A percentile compares a stretch with the other conserved stretches of the same genome.
These are phyloP conservation scores for Thaleichthys pacificus DNA, from an alignment of 2,797 vertebrate genomes.

Conservation along the genomic window DNA sequence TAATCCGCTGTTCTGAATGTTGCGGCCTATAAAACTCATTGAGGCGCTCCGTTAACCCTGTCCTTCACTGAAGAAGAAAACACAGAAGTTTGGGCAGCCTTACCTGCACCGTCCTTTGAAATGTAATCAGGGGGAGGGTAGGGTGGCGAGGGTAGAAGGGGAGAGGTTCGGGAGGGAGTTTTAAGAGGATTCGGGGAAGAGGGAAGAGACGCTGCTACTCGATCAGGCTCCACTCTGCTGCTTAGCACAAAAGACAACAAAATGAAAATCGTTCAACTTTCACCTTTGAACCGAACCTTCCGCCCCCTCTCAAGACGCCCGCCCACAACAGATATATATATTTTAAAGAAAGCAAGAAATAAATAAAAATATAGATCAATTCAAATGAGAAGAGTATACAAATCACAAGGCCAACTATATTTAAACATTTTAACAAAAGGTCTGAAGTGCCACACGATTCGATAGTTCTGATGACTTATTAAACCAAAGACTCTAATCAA, in stretches of 20 bases:
- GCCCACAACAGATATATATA: constrained; percentile 30
- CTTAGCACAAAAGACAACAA: constrained; percentile 76
- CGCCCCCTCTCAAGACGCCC: constrained; percentile 37
- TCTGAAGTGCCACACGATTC: too few relatives aligned
- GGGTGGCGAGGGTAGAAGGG: constrained; percentile 79
- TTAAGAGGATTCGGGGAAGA: constrained; percentile 83
- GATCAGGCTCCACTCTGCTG: constrained; percentile 80
- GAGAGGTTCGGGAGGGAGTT: constrained; percentile 82
- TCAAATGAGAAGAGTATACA: background rate
- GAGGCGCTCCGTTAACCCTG: constrained; percentile 45
- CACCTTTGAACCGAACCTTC: constrained; percentile 64
- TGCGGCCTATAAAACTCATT: constrained; percentile 67
- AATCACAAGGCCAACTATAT: background rate
- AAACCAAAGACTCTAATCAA: background rate
- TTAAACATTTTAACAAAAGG: background rate
- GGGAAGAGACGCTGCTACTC: constrained; percentile 76
- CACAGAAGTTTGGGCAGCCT: constrained; percentile 28
- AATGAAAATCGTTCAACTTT: constrained; percentile 71
- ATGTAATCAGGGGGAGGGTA: constrained; percentile 74
- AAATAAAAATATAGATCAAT: too few relatives aligned
- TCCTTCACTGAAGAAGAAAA: constrained; percentile 56
- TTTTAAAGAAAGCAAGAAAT: too few relatives aligned
- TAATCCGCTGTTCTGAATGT: constrained; percentile 51
- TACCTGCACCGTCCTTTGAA: constrained; percentile 69
- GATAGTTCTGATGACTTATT: too few relatives aligned